phyloP scores from a whole-genome alignment of 2,113 vertebrate genomes.

The Prunella fulvescens region DNA sequence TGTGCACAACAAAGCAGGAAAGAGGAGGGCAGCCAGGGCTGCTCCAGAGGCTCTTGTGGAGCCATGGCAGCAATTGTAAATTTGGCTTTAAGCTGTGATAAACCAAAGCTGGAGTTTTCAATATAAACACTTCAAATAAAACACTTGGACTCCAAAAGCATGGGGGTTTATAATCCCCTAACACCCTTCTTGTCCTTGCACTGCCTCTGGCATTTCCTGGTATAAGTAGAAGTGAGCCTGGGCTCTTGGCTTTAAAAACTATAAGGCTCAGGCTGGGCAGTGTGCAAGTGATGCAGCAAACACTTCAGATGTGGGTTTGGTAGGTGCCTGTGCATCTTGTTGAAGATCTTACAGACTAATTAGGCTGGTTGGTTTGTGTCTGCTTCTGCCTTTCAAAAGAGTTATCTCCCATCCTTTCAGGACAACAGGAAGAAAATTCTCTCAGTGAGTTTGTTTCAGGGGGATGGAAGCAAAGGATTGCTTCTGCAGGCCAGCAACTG shows the following conservation, averaged over 20 bases:
- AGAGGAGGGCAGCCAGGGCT: not conserved
- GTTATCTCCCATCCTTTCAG: not conserved
- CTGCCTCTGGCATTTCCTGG: not conserved
- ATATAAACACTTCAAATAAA: not conserved
- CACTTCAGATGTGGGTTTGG: not conserved
- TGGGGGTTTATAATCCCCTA: not conserved
- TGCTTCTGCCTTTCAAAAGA: not conserved
- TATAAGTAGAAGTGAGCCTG: not conserved
- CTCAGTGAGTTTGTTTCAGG: not conserved
- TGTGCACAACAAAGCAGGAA: not conserved
- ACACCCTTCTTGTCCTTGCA: not conserved
- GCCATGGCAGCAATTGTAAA: not conserved
- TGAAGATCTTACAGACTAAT: not conserved
- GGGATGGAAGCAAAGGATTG: not conserved
- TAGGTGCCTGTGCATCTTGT: not conserved
- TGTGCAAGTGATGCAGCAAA: not conserved
- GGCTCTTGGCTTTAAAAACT: not conserved
- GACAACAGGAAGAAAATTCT: not conserved
- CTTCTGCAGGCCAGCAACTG: not conserved
- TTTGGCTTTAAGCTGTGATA: not conserved
- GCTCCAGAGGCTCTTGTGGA: rapidly evolving
- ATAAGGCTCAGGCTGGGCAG: not conserved
- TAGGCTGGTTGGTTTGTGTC: not conserved
- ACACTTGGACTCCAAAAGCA: not conserved
- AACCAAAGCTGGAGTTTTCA: not conserved